Evolutionary conservation across 2,888 invertebrate genomes (phyloP), one percentile per base, ranked within the genome.

Genomic region (Drepanosiphum platanoidis): DNA sequence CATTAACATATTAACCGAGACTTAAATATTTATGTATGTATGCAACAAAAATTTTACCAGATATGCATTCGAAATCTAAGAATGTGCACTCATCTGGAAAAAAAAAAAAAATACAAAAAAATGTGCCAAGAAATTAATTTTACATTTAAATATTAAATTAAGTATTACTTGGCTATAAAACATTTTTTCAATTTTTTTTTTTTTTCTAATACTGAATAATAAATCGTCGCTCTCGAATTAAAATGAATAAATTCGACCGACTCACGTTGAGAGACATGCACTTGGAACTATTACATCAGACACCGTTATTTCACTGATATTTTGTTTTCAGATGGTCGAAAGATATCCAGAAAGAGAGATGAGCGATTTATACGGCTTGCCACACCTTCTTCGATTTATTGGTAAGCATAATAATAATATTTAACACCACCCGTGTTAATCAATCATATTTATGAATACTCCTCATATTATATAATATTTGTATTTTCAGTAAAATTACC

Each of bases 331-430:
- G 88, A 74, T 96, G 81, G 90, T 94, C 86, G 92, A 93, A 88
- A 94, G 94, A 86, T 92, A 95, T 90, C 93, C 94, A 0, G 95
- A 95, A 86, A 94, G 93, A 32, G 92, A 94, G 0, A 94, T 95
- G 91, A 93, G 95, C 0, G 93, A 95, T 88, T 92, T 97, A 70
- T 99, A 98, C 89, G 98, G 98, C 0, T 93, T 96, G 0, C 94
- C 95, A 88, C 98, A 99, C 91, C 91, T 99, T 75, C 90, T 98
- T 27, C 92, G 98, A 82, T 91, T 99, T 86, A 97, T 98, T 89
- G 92, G 92, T 92, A 89, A 89, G 90, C 88, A 81, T 70, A 27
- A 72, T 68, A 18, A 34, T 32, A 34, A 5, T 7, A 1, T 32
- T 34, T 30, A 1, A 39, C 3, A 0, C 39, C 13, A 30, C 18